Percentiles rank a stretch among this genome's conserved stretches.
phyloP scores from a whole-genome alignment of 2,797 vertebrate species.

The Buphagus erythrorhynchus region DNA sequence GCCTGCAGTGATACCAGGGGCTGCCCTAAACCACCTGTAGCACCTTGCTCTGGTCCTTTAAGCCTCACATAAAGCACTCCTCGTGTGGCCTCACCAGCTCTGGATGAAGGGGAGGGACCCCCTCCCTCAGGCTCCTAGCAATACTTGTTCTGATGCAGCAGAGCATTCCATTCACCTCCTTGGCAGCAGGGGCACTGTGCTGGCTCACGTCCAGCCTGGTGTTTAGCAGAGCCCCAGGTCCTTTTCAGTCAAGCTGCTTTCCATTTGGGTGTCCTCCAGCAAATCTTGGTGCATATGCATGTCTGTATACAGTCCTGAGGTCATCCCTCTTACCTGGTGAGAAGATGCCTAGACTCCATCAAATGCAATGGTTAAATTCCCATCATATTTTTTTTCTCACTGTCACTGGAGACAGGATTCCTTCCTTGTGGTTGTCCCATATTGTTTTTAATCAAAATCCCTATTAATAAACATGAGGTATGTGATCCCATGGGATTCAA shows the following conservation, averaged over 20 bases:
- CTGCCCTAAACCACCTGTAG: neutral
- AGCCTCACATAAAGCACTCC: accelerated
- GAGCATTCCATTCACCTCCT: neutral
- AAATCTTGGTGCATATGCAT: neutral
- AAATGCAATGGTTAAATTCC: neutral
- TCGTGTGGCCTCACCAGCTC: accelerated
- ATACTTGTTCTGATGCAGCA: neutral
- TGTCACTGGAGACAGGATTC: neutral
- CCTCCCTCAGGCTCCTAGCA: neutral
- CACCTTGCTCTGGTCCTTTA: neutral
- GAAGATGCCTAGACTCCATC: neutral
- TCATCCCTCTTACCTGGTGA: neutral
- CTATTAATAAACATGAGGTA: neutral
- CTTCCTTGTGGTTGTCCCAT: neutral
- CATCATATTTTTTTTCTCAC: accelerated
- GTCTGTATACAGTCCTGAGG: neutral
- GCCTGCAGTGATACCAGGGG: neutral
- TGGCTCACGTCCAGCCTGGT: neutral
- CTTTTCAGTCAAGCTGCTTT: neutral
- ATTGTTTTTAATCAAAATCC: neutral
- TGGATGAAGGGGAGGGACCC: neutral
- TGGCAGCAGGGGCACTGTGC: neutral
- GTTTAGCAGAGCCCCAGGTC: neutral
- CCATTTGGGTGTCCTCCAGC: neutral
- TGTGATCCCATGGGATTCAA: neutral